phyloP scores from a whole-genome alignment of 2,113 vertebrate genomes.

The Python bivittatus region DNA sequence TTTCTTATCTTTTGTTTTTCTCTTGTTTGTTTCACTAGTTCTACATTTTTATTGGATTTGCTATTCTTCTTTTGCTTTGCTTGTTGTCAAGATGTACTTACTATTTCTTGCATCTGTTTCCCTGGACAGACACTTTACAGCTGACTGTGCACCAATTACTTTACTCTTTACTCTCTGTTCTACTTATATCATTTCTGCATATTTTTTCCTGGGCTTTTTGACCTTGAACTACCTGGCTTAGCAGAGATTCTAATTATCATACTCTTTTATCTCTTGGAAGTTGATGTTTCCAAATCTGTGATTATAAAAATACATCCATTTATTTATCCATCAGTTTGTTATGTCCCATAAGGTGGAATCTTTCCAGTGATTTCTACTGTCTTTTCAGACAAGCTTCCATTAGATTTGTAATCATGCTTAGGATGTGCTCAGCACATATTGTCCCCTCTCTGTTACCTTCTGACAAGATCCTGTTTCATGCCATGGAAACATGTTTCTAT shows the following conservation, averaged over 20 bases:
- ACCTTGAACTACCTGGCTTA: not conserved
- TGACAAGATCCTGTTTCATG: not conserved
- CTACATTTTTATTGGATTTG: not conserved
- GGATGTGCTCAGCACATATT: not conserved
- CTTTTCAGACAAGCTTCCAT: not conserved
- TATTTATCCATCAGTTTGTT: not conserved
- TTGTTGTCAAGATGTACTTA: not conserved
- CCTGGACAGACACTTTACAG: not conserved
- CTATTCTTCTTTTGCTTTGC: not conserved
- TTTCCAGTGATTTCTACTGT: too few species aligned
- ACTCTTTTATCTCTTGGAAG: constrained; percentile 2
- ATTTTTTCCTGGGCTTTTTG: constrained; percentile 5
- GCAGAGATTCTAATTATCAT: not conserved
- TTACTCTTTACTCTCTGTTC: not conserved
- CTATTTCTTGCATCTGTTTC: not conserved
- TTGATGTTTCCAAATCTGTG: constrained; percentile 5
- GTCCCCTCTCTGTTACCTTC: not conserved
- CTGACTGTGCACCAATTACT: not conserved
- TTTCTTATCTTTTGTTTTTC: not conserved
- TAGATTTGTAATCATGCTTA: not conserved
- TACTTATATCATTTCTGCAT: not conserved
- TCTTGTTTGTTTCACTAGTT: not conserved
- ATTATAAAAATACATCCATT: not conserved
- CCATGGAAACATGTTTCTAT: not conserved
- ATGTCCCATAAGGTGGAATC: not conserved